Evolutionary conservation across 2,113 vertebrate species (phyloP).

Genomic region (Junco hyemalis): DNA sequence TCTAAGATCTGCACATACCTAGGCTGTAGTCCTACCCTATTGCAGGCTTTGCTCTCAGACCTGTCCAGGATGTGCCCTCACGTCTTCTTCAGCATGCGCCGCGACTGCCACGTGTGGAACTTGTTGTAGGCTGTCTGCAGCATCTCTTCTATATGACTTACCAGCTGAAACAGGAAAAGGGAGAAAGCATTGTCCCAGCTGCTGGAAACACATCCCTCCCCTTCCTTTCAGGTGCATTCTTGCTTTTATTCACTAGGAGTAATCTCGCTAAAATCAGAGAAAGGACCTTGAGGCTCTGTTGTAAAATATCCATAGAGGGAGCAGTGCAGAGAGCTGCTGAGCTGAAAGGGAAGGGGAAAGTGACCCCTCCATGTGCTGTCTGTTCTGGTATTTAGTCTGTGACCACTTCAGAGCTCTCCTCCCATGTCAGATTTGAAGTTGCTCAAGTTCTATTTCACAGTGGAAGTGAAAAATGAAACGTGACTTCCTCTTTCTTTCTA

Average conservation of each 20-base stretch:
- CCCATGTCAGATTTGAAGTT: neutral
- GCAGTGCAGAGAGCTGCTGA: neutral
- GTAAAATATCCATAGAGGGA: neutral
- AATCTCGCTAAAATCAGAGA: neutral
- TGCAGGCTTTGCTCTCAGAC: slow-evolving; percentile 64
- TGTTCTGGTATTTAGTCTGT: neutral
- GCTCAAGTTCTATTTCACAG: neutral
- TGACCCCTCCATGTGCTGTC: neutral
- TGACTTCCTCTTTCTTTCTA: neutral
- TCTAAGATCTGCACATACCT: slow-evolving; percentile 60
- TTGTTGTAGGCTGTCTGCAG: slow-evolving; percentile 94
- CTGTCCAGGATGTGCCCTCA: slow-evolving; percentile 73
- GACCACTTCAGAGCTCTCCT: neutral
- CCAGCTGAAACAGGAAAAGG: slow-evolving; percentile 78
- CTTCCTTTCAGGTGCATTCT: neutral
- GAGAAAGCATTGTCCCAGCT: neutral
- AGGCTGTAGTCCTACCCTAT: slow-evolving; percentile 71
- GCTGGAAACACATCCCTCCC: neutral
- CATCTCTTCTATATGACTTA: slow-evolving; percentile 97
- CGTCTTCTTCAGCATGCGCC: slow-evolving; percentile 94
- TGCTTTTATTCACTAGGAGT: neutral
- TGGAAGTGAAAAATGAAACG: neutral
- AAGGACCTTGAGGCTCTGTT: neutral
- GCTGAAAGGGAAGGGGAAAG: neutral
- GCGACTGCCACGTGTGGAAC: slow-evolving; percentile 94